These are phyloP conservation scores for Tromatobia lineatoria DNA, from an alignment of 2,888 invertebrate species.

Conservation along the genomic window DNA sequence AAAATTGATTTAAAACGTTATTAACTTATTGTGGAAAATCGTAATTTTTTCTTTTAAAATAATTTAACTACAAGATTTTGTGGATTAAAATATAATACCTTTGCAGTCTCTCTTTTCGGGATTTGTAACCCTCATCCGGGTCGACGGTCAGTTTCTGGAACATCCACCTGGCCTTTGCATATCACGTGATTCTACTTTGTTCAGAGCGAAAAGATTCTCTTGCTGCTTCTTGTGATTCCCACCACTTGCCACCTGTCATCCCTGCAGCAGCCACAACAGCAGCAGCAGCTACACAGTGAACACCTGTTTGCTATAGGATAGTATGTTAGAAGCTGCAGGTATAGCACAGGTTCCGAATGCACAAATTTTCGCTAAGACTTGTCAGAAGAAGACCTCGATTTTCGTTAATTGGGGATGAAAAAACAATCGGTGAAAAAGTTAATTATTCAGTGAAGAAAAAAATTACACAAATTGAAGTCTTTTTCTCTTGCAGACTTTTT, in stretches of 20 bases:
- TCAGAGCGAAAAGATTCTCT: constrained; percentile 54
- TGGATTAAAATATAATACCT: too few species aligned
- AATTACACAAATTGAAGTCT: too few species aligned
- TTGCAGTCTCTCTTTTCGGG: too few species aligned
- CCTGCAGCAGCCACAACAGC: constrained; percentile 39
- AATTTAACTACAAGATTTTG: too few species aligned
- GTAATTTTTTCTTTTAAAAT: too few species aligned
- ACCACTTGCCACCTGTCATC: constrained; percentile 65
- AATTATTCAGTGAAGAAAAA: too few species aligned
- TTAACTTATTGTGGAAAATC: too few species aligned
- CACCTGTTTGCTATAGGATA: constrained; percentile 58
- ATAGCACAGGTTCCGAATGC: constrained; percentile 27
- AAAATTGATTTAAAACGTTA: too few species aligned
- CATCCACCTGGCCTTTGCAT: constrained; percentile 15
- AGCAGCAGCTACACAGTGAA: constrained; percentile 48
- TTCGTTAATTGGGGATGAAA: not conserved
- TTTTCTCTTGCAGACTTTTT: too few species aligned
- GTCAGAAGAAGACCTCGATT: not conserved
- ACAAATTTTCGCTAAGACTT: not conserved
- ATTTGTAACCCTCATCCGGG: not conserved
- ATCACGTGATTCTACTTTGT: constrained; percentile 37
- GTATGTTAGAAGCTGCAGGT: constrained; percentile 19
- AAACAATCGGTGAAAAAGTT: not conserved
- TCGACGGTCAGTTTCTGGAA: not conserved
- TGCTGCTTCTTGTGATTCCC: constrained; percentile 44